phyloP scores from a whole-genome alignment of 2,797 vertebrate genomes.

The Chiroxiphia lanceolata region DNA sequence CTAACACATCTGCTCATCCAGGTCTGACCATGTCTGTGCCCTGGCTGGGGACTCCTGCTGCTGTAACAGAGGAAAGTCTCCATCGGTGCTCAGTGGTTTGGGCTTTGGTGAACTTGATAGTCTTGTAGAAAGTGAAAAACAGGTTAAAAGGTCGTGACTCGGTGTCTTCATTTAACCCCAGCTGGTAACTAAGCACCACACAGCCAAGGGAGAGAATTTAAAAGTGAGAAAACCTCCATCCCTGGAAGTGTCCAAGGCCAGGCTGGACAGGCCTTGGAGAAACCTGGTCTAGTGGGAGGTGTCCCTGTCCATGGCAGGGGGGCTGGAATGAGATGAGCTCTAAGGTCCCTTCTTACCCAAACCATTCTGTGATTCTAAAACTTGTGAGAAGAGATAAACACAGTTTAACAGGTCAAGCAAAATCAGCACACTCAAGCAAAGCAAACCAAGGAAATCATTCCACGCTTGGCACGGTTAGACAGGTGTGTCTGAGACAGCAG shows the following conservation, averaged over 20 bases:
- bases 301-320: neutral
- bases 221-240: neutral
- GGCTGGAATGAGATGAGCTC: neutral
- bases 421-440: neutral
- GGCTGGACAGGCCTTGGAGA: neutral
- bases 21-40: neutral
- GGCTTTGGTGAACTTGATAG: neutral
- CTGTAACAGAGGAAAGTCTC: neutral
- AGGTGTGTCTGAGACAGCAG: neutral
- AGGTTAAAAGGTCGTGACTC: neutral
- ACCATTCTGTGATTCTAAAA: neutral
- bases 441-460: neutral
- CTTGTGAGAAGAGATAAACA: neutral
- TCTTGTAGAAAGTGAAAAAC: neutral
- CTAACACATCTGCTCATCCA: neutral
- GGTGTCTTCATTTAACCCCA: neutral
- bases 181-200: neutral
- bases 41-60: neutral
- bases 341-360: neutral
- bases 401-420: neutral
- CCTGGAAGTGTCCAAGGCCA: neutral
- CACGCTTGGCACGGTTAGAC: no score
- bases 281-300: neutral
- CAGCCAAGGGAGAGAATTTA: neutral
- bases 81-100: neutral